Conservation (phyloP, 2,113 vertebrate genomes). For the Neopipo cinnamomea region DNA sequence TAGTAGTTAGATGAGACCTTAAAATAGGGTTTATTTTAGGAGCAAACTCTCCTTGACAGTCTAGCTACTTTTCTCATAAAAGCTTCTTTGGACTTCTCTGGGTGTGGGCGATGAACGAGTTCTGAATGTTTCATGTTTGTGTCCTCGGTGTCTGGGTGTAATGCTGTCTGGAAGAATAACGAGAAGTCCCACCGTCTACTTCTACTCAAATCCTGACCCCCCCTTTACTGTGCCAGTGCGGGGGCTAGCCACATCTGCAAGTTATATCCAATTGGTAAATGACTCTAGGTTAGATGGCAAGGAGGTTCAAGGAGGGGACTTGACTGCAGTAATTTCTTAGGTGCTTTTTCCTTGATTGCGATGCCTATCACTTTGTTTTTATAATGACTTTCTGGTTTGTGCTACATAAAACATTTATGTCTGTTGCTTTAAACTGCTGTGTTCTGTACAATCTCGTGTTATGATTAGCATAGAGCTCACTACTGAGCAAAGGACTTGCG, state of each 20-base stretch:
- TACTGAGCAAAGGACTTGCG: neutral
- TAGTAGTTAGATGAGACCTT: neutral
- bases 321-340: neutral
- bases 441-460: rapidly evolving
- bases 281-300: neutral
- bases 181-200: neutral
- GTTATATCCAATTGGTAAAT: rapidly evolving
- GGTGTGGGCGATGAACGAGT: neutral
- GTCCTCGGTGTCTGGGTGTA: neutral
- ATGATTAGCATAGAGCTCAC: rapidly evolving
- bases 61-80: slow-evolving; percentile 4
- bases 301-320: neutral
- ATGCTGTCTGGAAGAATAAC: neutral
- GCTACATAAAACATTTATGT: rapidly evolving
- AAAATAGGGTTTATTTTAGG: neutral
- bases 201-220: neutral
- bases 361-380: neutral
- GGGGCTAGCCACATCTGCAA: neutral
- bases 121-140: neutral
- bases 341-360: rapidly evolving
- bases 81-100: neutral
- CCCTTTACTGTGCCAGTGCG: rapidly evolving
- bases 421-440: neutral
- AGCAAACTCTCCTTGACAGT: neutral
- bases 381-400: neutral